Evolutionary conservation across 2,113 vertebrate genomes (phyloP).

Genomic region (Balaeniceps rex): DNA sequence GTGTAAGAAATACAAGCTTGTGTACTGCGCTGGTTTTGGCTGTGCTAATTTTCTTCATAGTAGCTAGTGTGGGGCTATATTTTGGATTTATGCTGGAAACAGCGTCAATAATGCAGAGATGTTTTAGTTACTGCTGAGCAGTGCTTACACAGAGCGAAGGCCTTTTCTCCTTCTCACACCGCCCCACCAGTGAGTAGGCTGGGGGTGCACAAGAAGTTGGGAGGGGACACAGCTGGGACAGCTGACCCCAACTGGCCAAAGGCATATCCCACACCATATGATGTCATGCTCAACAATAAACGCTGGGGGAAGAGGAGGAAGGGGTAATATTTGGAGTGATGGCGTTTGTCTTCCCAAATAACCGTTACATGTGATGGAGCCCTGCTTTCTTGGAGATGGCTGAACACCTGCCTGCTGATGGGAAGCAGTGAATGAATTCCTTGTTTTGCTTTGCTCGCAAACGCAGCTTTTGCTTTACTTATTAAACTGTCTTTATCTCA

Average conservation of each 20-base stretch:
- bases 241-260: background rate
- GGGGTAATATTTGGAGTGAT: background rate
- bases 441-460: background rate
- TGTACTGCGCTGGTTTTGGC: background rate
- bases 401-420: background rate
- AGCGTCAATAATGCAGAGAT: background rate
- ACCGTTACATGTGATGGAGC: fast-evolving
- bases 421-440: background rate
- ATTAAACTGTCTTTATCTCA: background rate
- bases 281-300: background rate
- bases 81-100: background rate
- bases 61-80: background rate
- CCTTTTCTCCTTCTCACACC: background rate
- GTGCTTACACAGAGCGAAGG: background rate
- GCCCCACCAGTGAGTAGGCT: background rate
- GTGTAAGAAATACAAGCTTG: background rate
- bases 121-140: background rate
- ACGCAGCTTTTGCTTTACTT: background rate
- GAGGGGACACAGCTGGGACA: background rate
- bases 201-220: background rate
- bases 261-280: background rate
- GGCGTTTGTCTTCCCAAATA: background rate
- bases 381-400: background rate
- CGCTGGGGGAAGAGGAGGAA: background rate
- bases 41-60: background rate